These are phyloP conservation scores for Campoplex capitator DNA, from an alignment of 2,888 invertebrate genomes.

Conservation along the genomic window DNA sequence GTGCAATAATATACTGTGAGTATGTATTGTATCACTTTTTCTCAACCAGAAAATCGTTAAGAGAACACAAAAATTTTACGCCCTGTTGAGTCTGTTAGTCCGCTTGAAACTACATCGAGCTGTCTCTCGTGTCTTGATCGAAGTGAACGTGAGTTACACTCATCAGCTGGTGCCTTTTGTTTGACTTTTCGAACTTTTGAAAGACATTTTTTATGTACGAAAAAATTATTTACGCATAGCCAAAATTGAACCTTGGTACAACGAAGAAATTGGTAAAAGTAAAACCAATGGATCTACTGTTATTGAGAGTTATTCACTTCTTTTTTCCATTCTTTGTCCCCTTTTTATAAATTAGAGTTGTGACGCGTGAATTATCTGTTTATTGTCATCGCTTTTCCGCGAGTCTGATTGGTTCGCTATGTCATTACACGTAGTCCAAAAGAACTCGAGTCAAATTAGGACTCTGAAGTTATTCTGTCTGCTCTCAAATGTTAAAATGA, in stretches of 20 bases:
- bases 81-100: constrained; percentile 19
- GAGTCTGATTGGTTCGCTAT: too few species aligned
- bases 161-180: too few species aligned
- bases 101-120: constrained; percentile 22
- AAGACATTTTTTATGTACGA: not conserved
- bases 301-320: too few species aligned
- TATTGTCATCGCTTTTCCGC: too few species aligned
- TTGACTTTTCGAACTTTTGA: not conserved
- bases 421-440: too few species aligned
- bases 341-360: too few species aligned
- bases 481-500: too few species aligned
- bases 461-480: too few species aligned
- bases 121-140: constrained; percentile 5
- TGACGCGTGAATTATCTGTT: too few species aligned
- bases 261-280: not conserved
- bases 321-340: not conserved
- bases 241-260: not conserved
- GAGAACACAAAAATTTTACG: constrained; percentile 37
- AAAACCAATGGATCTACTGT: not conserved
- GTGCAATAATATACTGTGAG: not conserved
- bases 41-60: constrained; percentile 36
- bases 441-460: too few species aligned
- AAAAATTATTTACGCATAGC: not conserved
- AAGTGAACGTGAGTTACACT: not conserved
- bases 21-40: not conserved